Percentiles rank a stretch among this genome's conserved stretches.
phyloP scores from a whole-genome alignment of 2,113 vertebrate genomes.

The Oryzias celebensis region DNA sequence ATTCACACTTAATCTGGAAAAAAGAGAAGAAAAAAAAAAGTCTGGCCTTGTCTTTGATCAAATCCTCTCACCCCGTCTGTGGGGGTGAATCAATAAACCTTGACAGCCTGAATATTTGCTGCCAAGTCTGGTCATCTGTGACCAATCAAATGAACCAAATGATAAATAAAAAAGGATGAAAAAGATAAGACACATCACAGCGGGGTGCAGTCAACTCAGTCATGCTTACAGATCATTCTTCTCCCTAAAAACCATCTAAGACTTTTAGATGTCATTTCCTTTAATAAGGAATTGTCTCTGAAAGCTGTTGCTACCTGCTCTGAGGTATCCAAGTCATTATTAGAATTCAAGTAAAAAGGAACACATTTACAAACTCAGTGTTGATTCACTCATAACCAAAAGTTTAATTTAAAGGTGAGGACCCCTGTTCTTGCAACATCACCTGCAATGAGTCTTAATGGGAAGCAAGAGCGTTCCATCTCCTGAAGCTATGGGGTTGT shows the following conservation, averaged over 20 bases:
- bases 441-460: background rate
- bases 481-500: background rate
- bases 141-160: slow-evolving; percentile 17
- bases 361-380: slow-evolving; percentile 8
- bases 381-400: slow-evolving; percentile 2
- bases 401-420: background rate
- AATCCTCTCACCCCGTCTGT: slow-evolving; percentile 20
- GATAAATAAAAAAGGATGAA: slow-evolving; percentile 11
- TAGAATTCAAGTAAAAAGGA: slow-evolving; percentile 4
- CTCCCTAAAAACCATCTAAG: slow-evolving; percentile 1
- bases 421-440: background rate
- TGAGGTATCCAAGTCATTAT: slow-evolving; percentile 2
- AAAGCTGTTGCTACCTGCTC: background rate
- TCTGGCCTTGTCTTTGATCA: slow-evolving; percentile 18
- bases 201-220: slow-evolving; percentile 21
- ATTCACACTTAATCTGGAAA: slow-evolving; percentile 21
- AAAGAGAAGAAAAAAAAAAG: slow-evolving; percentile 3
- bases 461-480: background rate
- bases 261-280: slow-evolving; percentile 17
- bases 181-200: slow-evolving; percentile 32
- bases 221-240: background rate
- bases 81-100: slow-evolving; percentile 40
- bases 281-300: slow-evolving; percentile 14
- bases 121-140: slow-evolving; percentile 45
- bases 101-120: slow-evolving; percentile 35